Conservation (phyloP, 2,888 invertebrate genomes). For the Pammene fasciana region DNA sequence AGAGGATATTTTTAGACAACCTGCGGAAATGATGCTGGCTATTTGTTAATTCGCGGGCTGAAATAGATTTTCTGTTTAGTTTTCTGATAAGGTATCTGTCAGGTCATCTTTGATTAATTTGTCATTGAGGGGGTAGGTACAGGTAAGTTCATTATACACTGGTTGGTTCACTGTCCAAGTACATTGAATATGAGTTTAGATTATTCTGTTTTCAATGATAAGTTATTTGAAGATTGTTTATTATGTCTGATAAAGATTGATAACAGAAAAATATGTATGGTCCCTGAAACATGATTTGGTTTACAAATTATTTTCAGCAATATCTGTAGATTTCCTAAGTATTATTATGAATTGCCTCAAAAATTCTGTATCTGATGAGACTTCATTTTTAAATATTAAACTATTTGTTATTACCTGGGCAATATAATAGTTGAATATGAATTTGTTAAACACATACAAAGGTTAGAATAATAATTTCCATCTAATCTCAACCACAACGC, state of each 20-base stretch:
- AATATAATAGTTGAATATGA: too few relatives aligned
- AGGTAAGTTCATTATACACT: background rate
- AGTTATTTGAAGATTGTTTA: background rate
- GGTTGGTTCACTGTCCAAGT: background rate
- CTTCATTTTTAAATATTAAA: too few relatives aligned
- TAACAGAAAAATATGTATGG: background rate
- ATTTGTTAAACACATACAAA: too few relatives aligned
- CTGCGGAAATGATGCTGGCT: constrained; percentile 63
- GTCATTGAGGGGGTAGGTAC: constrained; percentile 22
- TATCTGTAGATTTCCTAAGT: background rate
- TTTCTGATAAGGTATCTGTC: constrained; percentile 47
- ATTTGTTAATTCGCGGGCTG: constrained; percentile 52
- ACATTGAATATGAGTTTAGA: background rate
- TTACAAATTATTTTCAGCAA: background rate
- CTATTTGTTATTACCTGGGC: too few relatives aligned
- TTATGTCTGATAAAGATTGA: background rate
- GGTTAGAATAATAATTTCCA: too few relatives aligned
- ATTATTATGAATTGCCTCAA: too few relatives aligned
- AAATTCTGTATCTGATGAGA: too few relatives aligned
- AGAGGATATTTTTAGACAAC: constrained; percentile 74
- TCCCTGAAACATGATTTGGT: background rate
- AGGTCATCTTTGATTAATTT: constrained; percentile 47
- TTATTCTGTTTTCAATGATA: background rate
- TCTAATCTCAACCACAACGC: too few relatives aligned
- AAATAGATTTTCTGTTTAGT: constrained; percentile 43